Evolutionary conservation across 2,888 invertebrate species (phyloP).

Genomic region (Dascillus cervinus): DNA sequence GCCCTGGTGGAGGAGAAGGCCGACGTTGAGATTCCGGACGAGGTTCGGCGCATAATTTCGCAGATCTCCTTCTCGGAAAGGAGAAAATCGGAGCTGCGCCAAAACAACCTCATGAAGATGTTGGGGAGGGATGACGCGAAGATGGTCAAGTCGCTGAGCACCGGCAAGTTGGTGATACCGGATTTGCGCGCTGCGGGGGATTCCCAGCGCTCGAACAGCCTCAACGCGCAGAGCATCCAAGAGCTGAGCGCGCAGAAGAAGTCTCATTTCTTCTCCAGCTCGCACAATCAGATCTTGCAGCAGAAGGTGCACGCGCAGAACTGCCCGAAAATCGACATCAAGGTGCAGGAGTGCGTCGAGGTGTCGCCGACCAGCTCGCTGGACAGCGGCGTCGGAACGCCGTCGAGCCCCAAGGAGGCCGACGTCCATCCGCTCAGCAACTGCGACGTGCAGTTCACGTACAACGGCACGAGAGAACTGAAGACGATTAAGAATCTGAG

Average conservation of each 20-base stretch:
- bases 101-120: constrained; percentile 32
- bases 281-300: constrained; percentile 62
- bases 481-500: constrained; percentile 45
- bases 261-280: constrained; percentile 57
- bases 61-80: constrained; percentile 49
- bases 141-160: constrained; percentile 38
- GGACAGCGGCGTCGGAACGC: constrained; percentile 62
- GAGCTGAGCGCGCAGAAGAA: constrained; percentile 17
- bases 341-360: constrained; percentile 29
- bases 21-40: constrained; percentile 62
- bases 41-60: constrained; percentile 66
- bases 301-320: constrained; percentile 47
- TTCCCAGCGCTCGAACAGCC: constrained; percentile 29
- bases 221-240: constrained; percentile 23
- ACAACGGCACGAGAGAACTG: constrained; percentile 71
- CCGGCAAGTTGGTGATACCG: constrained; percentile 30
- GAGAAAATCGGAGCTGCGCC: constrained; percentile 33
- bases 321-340: constrained; percentile 33
- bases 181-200: constrained; percentile 17
- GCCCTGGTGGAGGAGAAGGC: constrained; percentile 54
- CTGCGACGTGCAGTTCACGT: constrained; percentile 72
- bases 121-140: constrained; percentile 27
- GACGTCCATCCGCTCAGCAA: constrained; percentile 64
- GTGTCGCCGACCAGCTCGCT: constrained; percentile 33
- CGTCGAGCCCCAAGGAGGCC: constrained; percentile 45